Evolutionary conservation across 2,113 vertebrate species (phyloP), one percentile per base, ranked within the genome.

Genomic region (Strigops habroptila): DNA sequence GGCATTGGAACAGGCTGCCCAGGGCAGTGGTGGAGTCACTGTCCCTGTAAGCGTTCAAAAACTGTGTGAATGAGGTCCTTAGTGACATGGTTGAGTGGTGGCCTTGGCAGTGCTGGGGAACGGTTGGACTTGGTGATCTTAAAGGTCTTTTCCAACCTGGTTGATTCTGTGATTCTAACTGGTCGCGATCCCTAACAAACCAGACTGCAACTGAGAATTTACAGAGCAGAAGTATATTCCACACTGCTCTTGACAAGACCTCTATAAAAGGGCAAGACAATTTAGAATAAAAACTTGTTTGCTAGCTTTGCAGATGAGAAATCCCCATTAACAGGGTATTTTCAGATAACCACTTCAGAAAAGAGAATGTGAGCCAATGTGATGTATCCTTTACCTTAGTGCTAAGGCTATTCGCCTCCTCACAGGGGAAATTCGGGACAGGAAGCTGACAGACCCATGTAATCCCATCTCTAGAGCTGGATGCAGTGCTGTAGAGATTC

Each of bases 311-410:
- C 35, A 78, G 35, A 62, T 60, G 43, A 96, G 80, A 90, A 91
- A 91, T 88, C 79, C 76, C 91, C 60, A 15, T 51, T 44, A 84
- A 51, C 2, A 41, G 48, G 76, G 79, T 90, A 84, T 90, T 94
- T 94, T 94, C 55, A 88, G 24, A 53, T 28, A 71, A 43, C 24
- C 43, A 37, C 55, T 48, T 37, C 25, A 30, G 60, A 91, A 91
- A 86, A 91, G 9, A 90, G 6, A 86, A 60, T 37, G 18, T 48
- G 48, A 76, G 37, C 22, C 69, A 49, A 19, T 21, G 53, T 35
- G 41, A 35, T 48, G 13, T 48, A 83, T 55, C n/a, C 63, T 85
- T 74, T 59, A 70, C 82, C 33, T 62, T 48, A 63, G 35, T 19
- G 35, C 33, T 86, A 77, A 86, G 27, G 12, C 46, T 90, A 37